phyloP scores from a whole-genome alignment of 1,140 invertebrate genomes.

The Ceratosolen fusciceps region DNA sequence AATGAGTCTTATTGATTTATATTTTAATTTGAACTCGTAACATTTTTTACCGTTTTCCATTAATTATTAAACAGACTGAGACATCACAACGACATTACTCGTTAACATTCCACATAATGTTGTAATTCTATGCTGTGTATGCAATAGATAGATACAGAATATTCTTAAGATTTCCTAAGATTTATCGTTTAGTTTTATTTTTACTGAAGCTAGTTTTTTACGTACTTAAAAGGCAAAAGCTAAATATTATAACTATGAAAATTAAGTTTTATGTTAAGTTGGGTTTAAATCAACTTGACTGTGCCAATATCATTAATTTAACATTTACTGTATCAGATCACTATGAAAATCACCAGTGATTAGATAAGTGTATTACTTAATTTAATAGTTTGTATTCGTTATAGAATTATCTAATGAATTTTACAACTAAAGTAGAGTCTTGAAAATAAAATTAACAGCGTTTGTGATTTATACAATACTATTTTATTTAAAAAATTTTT shows the following conservation, averaged over 20 bases:
- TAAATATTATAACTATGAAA: conserved; percentile 21
- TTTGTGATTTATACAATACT: neutral
- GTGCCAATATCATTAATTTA: conserved; percentile 48
- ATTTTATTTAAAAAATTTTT: too few relatives aligned
- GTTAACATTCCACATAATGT: conserved; percentile 44
- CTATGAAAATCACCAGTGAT: conserved; percentile 35
- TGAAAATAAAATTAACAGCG: neutral
- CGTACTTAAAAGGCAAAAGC: conserved; percentile 41
- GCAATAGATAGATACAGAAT: conserved; percentile 10
- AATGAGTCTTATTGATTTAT: conserved; percentile 36
- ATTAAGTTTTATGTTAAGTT: conserved; percentile 10
- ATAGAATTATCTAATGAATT: neutral
- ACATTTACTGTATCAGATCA: conserved; percentile 22
- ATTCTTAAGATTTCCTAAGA: conserved; percentile 30
- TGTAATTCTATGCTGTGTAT: conserved; percentile 20
- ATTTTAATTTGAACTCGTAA: conserved; percentile 5
- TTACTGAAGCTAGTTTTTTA: conserved; percentile 31
- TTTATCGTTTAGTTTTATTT: conserved; percentile 31
- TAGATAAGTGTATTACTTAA: conserved; percentile 21
- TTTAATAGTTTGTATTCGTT: conserved; percentile 7
- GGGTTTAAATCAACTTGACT: conserved; percentile 34
- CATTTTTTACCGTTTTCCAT: conserved; percentile 4
- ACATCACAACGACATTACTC: conserved; percentile 43
- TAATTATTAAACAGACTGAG: conserved; percentile 46
- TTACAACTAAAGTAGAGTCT: conserved; percentile 16